Evolutionary conservation across 2,797 vertebrate genomes (phyloP).

Genomic region (Lepus oiostolus): DNA sequence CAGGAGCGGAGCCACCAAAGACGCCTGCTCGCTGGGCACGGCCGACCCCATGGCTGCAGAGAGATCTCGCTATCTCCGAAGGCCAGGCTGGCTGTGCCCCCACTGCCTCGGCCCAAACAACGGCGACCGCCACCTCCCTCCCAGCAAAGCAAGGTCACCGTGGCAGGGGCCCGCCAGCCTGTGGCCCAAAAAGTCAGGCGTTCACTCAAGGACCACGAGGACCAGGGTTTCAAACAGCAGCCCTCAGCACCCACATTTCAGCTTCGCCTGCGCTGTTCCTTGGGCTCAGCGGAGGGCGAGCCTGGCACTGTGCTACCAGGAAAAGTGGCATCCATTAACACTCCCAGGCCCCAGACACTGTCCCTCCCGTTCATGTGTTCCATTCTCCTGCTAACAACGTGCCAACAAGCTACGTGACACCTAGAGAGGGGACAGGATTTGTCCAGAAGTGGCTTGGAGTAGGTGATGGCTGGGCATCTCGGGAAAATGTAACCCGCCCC

Average conservation of each 20-base stretch:
- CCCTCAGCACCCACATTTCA: background rate
- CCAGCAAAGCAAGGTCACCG: slow-evolving; percentile 40
- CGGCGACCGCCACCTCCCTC: background rate
- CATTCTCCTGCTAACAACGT: background rate
- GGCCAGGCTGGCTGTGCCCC: slow-evolving; percentile 46
- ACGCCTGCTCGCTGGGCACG: slow-evolving; percentile 24
- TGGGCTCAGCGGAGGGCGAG: background rate
- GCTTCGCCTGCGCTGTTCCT: background rate
- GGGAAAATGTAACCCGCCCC: background rate
- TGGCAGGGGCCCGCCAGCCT: background rate
- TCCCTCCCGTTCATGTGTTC: background rate
- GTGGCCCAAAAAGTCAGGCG: background rate
- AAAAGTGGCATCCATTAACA: background rate
- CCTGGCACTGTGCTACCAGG: background rate
- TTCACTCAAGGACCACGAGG: background rate
- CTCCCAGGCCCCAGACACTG: background rate
- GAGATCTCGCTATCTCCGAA: slow-evolving; percentile 58
- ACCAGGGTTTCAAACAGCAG: background rate
- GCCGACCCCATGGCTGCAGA: background rate
- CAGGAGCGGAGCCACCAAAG: background rate
- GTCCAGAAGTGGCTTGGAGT: background rate
- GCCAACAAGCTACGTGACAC: background rate
- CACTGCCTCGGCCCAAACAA: slow-evolving; percentile 33
- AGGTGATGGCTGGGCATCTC: background rate
- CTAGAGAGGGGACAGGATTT: background rate